Percentiles rank a stretch among this genome's conserved stretches.
These are phyloP conservation scores for Bombyx huttoni DNA, from an alignment of 2,888 invertebrate genomes.

Conservation along the genomic window DNA sequence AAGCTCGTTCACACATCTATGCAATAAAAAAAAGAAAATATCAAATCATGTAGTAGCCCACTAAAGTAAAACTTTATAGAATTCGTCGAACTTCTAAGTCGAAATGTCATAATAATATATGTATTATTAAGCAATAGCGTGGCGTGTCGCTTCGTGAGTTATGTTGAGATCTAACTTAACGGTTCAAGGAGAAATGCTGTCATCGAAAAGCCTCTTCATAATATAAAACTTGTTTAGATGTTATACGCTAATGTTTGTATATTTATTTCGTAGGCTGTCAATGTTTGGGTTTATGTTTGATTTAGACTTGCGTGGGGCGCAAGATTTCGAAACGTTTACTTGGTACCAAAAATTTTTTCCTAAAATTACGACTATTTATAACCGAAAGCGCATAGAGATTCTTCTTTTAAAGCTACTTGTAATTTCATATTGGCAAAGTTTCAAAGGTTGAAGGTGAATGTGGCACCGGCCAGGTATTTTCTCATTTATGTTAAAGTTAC, in stretches of 20 bases:
- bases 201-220: conserved; percentile 28
- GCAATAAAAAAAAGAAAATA: too few relatives aligned
- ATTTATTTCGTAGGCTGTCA: conserved; percentile 24
- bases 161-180: conserved; percentile 16
- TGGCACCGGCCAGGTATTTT: conserved; percentile 25
- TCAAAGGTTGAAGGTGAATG: conserved; percentile 21
- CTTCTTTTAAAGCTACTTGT: conserved; percentile 1
- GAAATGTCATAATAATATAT: conserved; percentile 4
- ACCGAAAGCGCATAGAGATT: conserved; percentile 1
- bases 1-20: too few relatives aligned
- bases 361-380: conserved; percentile 4
- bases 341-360: conserved; percentile 6
- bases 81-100: conserved; percentile 12
- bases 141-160: conserved; percentile 19
- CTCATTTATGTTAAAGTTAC: conserved; percentile 19
- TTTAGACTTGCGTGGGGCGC: conserved; percentile 25
- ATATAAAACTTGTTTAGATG: conserved; percentile 1
- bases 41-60: too few relatives aligned
- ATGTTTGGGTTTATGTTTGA: conserved; percentile 33
- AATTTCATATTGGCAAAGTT: conserved; percentile 8
- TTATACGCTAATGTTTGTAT: conserved; percentile 3
- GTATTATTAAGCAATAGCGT: conserved; percentile 12
- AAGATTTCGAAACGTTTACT: not conserved
- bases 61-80: not conserved
- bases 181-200: conserved; percentile 25